These are phyloP conservation scores for Polyergus mexicanus DNA, from an alignment of 1,140 invertebrate species.

Conservation along the genomic window DNA sequence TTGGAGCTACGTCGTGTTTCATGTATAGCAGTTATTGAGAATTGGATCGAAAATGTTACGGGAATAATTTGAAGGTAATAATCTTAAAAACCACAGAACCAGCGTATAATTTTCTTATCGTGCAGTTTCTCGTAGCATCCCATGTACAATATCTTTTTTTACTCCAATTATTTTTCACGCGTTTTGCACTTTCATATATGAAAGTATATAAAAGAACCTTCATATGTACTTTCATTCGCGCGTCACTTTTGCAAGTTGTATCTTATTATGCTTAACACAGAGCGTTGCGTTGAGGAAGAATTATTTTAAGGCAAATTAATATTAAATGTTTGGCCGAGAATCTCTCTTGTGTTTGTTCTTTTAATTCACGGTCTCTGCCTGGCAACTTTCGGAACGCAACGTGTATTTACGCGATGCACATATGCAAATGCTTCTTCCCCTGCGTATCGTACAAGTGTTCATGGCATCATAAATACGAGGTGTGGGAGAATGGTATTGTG, in stretches of 20 bases:
- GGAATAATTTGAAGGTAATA: conserved; percentile 15
- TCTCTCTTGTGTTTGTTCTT: conserved; percentile 6
- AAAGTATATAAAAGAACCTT: not conserved
- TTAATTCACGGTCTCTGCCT: conserved; percentile 18
- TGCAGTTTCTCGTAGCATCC: too few relatives aligned
- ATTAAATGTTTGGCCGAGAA: conserved; percentile 2
- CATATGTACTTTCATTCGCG: too few relatives aligned
- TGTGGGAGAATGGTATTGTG: conserved; percentile 60
- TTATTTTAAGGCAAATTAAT: not conserved
- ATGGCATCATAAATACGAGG: conserved; percentile 54
- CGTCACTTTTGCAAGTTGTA: conserved; percentile 12
- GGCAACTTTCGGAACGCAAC: conserved; percentile 28
- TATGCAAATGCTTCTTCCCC: conserved; percentile 36
- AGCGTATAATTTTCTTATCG: conserved; percentile 13
- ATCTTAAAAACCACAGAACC: not conserved
- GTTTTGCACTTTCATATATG: not conserved
- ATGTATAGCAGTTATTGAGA: not conserved
- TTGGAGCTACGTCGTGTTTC: conserved; percentile 18
- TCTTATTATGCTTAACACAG: not conserved
- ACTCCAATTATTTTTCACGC: not conserved
- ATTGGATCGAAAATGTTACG: conserved; percentile 3
- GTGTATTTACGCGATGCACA: conserved; percentile 35
- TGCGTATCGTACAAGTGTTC: conserved; percentile 39
- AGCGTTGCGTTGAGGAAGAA: not conserved
- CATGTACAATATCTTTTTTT: not conserved